A percentile compares a stretch with the other conserved stretches of the same genome.
Conservation (phyloP, 2,113 vertebrate genomes). For the Zapus hudsonius region DNA sequence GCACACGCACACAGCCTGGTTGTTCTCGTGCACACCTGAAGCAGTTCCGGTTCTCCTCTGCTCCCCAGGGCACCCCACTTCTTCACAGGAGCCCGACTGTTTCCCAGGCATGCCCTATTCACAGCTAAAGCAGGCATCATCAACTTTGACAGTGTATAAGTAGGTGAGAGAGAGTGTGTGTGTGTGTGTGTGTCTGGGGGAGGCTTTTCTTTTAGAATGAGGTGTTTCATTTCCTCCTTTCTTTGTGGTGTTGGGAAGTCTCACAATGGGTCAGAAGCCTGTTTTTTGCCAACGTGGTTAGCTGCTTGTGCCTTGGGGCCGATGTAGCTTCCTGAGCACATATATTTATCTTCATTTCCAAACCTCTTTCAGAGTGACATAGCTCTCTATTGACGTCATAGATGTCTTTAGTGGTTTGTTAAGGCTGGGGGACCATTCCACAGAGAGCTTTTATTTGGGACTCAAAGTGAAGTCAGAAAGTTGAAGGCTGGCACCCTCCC, state of each 20-base stretch:
- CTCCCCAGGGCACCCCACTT: slow-evolving; percentile 42
- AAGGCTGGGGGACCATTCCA: slow-evolving; percentile 82
- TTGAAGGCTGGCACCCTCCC: not conserved
- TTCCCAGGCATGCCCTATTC: slow-evolving; percentile 37
- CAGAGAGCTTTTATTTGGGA: slow-evolving; percentile 75
- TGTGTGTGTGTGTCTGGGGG: not conserved
- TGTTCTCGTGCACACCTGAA: not conserved
- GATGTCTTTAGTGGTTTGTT: slow-evolving; percentile 82
- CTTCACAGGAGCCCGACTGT: slow-evolving; percentile 37
- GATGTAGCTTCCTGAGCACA: slow-evolving; percentile 84
- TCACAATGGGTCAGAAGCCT: slow-evolving; percentile 26
- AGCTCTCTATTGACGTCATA: slow-evolving; percentile 80
- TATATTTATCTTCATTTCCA: slow-evolving; percentile 82
- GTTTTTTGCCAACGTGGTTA: slow-evolving; percentile 89
- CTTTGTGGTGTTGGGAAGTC: slow-evolving; percentile 11
- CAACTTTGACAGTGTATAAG: not conserved
- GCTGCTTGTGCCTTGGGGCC: slow-evolving; percentile 92
- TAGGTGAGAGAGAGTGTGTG: not conserved
- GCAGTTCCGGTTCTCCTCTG: slow-evolving; percentile 29
- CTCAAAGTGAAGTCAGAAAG: not conserved
- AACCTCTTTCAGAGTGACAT: slow-evolving; percentile 65
- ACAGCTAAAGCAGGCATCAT: not conserved
- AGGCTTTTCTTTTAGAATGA: not conserved
- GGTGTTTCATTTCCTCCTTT: not conserved
- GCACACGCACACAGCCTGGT: slow-evolving; percentile 47